Base-by-base conservation (phyloP, 2,113 vertebrate species). In the Uria lomvia region DNA sequence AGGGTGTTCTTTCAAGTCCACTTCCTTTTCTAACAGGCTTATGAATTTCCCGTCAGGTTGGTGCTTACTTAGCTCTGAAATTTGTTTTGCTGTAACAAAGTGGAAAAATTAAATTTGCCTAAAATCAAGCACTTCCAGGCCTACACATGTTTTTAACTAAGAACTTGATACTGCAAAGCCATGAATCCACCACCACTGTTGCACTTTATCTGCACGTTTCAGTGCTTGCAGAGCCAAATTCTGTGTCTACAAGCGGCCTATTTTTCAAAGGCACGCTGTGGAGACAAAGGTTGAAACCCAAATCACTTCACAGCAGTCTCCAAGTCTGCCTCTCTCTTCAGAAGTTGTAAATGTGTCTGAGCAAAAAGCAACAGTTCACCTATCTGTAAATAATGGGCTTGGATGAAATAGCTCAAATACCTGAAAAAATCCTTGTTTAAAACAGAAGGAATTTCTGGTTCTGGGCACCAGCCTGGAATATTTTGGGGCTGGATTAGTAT, bases 231-330 rank as follows among this genome's bases (percentile, higher is more conserved):
- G 81, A 89, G 70, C 34, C 0, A 3, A 67, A 87, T 62, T 78
- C 84, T 81, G 36, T 68, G 49, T 66, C 76, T 75, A 42, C 82
- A 74, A 96, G 86, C 4, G 1, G 43, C 40, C 94, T 89, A 83
- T 84, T 94, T 95, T 92, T 91, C 86, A 94, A 90, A 96, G 92
- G 74, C 59, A 30, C 79, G 74, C 89, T 79, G 59, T 56, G 71
- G 74, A 92, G 92, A 83, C 86, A 95, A 90, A 96, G 93, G 96
- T 92, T 93, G 95, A 93, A 95, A 95, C 40, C 47, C 63, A 94
- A 89, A 95, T 76, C 79, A 30, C 84, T 89, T 92, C 89, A 90
- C 84, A 95, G 89, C 94, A 68, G 91, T 79, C 81, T 93, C 58
- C 66, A 85, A 92, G 91, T 76, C 93, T 94, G 91, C 50, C 23